Base-by-base conservation (phyloP, 2,113 vertebrate species). In the Thinocorus orbignyianus region DNA sequence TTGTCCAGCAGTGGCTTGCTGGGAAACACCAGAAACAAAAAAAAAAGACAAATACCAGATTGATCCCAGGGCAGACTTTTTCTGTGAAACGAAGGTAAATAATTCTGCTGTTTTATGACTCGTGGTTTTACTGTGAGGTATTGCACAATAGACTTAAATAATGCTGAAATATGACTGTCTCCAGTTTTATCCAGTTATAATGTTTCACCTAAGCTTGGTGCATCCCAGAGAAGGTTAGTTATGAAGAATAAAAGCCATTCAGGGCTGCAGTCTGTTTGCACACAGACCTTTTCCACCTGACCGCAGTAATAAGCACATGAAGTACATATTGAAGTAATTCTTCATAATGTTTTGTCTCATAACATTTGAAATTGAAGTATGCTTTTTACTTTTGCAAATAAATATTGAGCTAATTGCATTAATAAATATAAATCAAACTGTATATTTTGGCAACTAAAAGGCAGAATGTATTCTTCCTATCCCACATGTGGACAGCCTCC, bases 131-230 rank as follows among this genome's bases (percentile, higher is more conserved):
- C 58, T 33, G 44, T n/a, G 74, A 85, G 28, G 23, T 73, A 79
- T 77, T 91, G 68, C 71, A 61, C 74, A 93, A 96, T 37, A 78
- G 60, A 19, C 51, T 82, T 88, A 86, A 94, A 77, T 80, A 73
- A 81, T 24, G 28, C n/a, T 69, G 54, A 62, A 80, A 44, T 86
- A 72, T 37, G 61, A 80, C 69, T 71, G 49, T 69, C 60, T 68
- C 28, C n/a, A 57, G 11, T 77, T 94, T 77, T 58, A 42, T 70
- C 68, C 81, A 51, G 24, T 76, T 90, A 13, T 61, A 66, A 58
- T 20, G 6, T 58, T 80, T 88, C 61, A 80, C 37, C 42, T 90
- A 66, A 81, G 44, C 60, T 78, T 26, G 10, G 25, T 73, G 49
- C 1, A 0, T 88, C 68, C 81, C 6, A 4, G 64, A 72, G 42